Evolutionary conservation across 2,888 invertebrate genomes (phyloP).

Genomic region (Cenopis cana): DNA sequence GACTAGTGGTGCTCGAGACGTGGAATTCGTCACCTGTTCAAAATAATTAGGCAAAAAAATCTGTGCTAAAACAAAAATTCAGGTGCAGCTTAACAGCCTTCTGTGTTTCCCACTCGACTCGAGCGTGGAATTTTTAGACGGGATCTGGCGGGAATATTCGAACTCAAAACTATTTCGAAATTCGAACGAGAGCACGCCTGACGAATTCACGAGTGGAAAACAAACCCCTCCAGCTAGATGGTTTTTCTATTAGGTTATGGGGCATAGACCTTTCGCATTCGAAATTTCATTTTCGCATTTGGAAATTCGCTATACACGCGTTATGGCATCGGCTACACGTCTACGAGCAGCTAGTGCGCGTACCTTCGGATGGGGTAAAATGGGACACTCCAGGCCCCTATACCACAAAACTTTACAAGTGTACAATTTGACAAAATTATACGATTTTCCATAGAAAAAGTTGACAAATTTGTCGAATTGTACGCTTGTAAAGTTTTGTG

Average conservation of each 20-base stretch:
- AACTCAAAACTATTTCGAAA: constrained; percentile 62
- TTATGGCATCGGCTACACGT: too few relatives aligned
- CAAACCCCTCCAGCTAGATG: constrained; percentile 57
- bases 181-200: constrained; percentile 61
- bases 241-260: constrained; percentile 48
- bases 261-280: constrained; percentile 22
- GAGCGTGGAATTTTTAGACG: constrained; percentile 62
- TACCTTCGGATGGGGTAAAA: too few relatives aligned
- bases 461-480: too few relatives aligned
- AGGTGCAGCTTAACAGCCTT: constrained; percentile 73
- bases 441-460: too few relatives aligned
- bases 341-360: too few relatives aligned
- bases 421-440: too few relatives aligned
- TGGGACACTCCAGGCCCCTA: too few relatives aligned
- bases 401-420: too few relatives aligned
- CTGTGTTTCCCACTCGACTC: constrained; percentile 74
- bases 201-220: constrained; percentile 64
- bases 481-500: too few relatives aligned
- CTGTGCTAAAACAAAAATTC: constrained; percentile 80
- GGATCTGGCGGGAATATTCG: constrained; percentile 66
- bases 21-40: constrained; percentile 84
- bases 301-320: too few relatives aligned
- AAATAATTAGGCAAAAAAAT: constrained; percentile 86
- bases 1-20: constrained; percentile 78
- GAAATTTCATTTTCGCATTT: too few relatives aligned